Evolutionary conservation across 64 coral and sea anemone genomes (phyloP).

Genomic region (Stylophora pistillata): DNA sequence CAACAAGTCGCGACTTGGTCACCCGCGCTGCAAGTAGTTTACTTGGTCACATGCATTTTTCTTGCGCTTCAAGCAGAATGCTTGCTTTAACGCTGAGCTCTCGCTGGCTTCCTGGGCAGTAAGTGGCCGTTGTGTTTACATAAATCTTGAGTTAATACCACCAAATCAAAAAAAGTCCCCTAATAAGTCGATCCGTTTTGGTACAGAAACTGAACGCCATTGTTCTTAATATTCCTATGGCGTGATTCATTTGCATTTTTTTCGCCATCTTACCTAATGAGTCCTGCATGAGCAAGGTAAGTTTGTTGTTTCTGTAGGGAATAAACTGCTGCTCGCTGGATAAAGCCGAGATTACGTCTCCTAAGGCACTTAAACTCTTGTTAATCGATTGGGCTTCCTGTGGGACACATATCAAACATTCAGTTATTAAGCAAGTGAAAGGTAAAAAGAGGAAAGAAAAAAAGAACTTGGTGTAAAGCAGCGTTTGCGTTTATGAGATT

Average conservation of each 20-base stretch:
- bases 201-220: not conserved
- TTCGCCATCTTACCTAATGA: slow-evolving; percentile 72
- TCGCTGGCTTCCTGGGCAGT: too few relatives aligned
- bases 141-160: too few relatives aligned
- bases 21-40: too few relatives aligned
- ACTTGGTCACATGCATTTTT: too few relatives aligned
- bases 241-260: not conserved
- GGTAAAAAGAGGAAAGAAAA: not conserved
- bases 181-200: too few relatives aligned
- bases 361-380: slow-evolving; percentile 94
- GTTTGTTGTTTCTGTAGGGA: slow-evolving; percentile 95
- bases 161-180: too few relatives aligned
- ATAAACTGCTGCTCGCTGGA: slow-evolving; percentile 95
- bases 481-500: too few relatives aligned
- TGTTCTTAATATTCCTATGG: too few relatives aligned
- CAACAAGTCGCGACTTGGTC: too few relatives aligned
- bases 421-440: not conserved
- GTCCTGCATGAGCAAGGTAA: slow-evolving; percentile 96
- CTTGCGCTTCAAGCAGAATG: too few relatives aligned
- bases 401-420: not conserved
- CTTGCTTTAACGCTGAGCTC: too few relatives aligned
- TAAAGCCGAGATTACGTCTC: slow-evolving; percentile 93
- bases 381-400: slow-evolving; percentile 99
- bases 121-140: too few relatives aligned
- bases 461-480: not conserved